Conservation (phyloP, 2,113 vertebrate genomes). For the Grammomys surdaster region DNA sequence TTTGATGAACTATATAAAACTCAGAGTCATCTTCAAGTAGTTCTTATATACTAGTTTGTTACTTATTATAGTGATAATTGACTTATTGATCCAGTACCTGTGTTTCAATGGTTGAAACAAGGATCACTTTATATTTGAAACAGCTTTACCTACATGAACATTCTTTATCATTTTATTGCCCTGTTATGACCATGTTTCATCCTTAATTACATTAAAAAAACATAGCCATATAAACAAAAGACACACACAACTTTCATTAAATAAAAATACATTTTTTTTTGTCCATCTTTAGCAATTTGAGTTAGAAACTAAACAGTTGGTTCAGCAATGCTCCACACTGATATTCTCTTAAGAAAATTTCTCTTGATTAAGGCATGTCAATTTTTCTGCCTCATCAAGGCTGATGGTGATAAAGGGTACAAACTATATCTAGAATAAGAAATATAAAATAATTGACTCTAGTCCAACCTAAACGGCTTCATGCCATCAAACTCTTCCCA, state of each 20-base stretch:
- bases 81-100: not conserved
- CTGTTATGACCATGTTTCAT: not conserved
- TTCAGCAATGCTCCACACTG: not conserved
- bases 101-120: not conserved
- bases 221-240: fast-evolving
- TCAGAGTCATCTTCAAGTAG: not conserved
- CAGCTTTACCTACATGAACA: not conserved
- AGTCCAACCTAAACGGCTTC: slow-evolving; percentile 82
- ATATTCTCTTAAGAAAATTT: slow-evolving; percentile 35
- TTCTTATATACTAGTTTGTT: not conserved
- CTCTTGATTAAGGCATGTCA: not conserved
- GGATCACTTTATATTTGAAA: not conserved
- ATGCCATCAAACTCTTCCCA: slow-evolving; percentile 83
- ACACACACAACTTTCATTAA: not conserved
- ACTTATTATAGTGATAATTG: slow-evolving; percentile 20
- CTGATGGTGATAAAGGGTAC: not conserved
- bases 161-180: not conserved
- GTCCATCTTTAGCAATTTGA: not conserved
- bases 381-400: slow-evolving; percentile 47
- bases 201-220: not conserved
- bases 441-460: slow-evolving; percentile 78
- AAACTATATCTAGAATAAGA: not conserved
- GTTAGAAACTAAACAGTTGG: not conserved
- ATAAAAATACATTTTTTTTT: not conserved
- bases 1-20: not conserved